Evolutionary conservation across 2,797 vertebrate species (phyloP).

Genomic region (Pipistrellus nathusii): DNA sequence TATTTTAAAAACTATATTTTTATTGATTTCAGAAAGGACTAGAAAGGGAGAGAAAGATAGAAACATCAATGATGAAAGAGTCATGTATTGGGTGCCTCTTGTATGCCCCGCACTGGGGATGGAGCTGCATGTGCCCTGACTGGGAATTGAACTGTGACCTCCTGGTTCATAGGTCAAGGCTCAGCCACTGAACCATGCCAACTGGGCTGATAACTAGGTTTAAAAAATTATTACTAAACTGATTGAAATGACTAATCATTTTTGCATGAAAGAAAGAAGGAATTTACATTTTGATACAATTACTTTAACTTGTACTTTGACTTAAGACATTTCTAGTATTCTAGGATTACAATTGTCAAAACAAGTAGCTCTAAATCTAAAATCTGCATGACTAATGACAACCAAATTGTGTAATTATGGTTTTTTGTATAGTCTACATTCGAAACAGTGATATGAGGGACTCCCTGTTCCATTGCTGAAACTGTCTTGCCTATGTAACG

Average conservation of each 20-base stretch:
- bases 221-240: background rate
- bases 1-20: too few species aligned
- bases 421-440: slow-evolving; percentile 71
- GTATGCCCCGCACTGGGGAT: too few species aligned
- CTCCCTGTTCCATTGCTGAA: slow-evolving; percentile 51
- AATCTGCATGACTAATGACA: slow-evolving; percentile 76
- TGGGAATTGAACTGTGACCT: too few species aligned
- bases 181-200: too few species aligned
- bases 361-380: slow-evolving; percentile 62
- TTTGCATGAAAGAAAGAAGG: slow-evolving; percentile 23
- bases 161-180: too few species aligned
- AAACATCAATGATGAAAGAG: too few species aligned
- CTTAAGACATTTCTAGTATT: slow-evolving; percentile 72
- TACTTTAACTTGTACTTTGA: slow-evolving; percentile 75
- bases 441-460: slow-evolving; percentile 48
- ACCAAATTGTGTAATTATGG: slow-evolving; percentile 79
- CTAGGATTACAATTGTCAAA: slow-evolving; percentile 62
- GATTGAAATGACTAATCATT: background rate
- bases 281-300: slow-evolving; percentile 54
- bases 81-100: too few species aligned
- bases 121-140: too few species aligned
- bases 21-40: too few species aligned
- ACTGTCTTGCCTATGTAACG: slow-evolving; percentile 68
- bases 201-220: background rate
- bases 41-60: too few species aligned